These are phyloP conservation scores for Archilochus colubris DNA, from an alignment of 2,113 vertebrate genomes.

Conservation along the genomic window DNA sequence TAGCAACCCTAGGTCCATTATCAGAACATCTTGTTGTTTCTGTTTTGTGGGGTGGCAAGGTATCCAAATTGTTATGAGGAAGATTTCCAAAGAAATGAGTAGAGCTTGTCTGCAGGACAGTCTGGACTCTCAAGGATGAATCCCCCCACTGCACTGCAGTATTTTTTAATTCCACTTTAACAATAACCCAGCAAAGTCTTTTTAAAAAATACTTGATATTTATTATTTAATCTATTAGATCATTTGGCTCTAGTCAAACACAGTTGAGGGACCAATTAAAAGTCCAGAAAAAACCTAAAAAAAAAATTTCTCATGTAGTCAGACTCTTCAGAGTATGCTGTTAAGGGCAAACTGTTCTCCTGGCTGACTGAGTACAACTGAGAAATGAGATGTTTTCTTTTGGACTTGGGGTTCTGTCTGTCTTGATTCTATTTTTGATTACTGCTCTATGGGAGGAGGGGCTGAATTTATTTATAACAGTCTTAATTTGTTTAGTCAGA, in stretches of 20 bases:
- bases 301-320: slow-evolving; percentile 34
- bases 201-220: not conserved
- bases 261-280: slow-evolving; percentile 52
- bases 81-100: not conserved
- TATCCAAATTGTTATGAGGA: not conserved
- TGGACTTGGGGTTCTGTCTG: slow-evolving; percentile 10
- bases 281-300: slow-evolving; percentile 19
- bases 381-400: not conserved
- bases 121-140: not conserved
- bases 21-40: not conserved
- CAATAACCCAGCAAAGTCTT: slow-evolving; percentile 1
- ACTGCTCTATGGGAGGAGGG: not conserved
- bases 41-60: not conserved
- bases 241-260: not conserved
- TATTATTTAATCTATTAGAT: slow-evolving; percentile 53
- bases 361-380: not conserved
- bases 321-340: not conserved
- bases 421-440: slow-evolving; percentile 31
- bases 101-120: not conserved
- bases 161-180: not conserved
- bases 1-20: not conserved
- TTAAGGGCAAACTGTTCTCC: slow-evolving; percentile 60
- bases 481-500: not conserved
- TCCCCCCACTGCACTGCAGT: not conserved
- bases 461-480: not conserved